Base-by-base conservation (phyloP, 2,888 invertebrate genomes). In the Suillia variegata region DNA sequence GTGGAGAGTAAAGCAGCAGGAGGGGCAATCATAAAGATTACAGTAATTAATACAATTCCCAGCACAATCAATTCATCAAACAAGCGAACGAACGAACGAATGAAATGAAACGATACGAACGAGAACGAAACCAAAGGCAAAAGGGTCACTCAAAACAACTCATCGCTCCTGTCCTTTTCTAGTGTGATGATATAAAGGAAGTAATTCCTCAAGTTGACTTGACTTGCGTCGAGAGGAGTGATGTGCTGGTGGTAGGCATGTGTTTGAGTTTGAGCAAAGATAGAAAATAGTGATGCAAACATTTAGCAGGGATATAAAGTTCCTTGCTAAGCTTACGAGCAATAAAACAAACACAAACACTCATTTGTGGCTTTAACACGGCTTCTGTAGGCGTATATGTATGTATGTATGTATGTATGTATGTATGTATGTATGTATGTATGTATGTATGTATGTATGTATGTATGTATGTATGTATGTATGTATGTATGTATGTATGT, bases 1-100 rank as follows among this genome's bases (percentile, higher is more conserved):
- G n/a, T n/a, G n/a, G n/a, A n/a, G n/a, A n/a, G n/a, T n/a, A n/a
- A n/a, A n/a, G n/a, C n/a, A n/a, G n/a, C n/a, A n/a, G n/a, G n/a
- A n/a, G n/a, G n/a, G 18, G 45, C 45, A 45, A 62, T 63, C 62
- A 64, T 59, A 56, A 54, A 65, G 65, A 66, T 66, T 64, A 65
- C 56, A 66, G 61, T 65, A 67, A 65, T 67, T 66, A 65, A 66
- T 65, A 63, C 58, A 64, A 68, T 64, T 66, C 65, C 66, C 68
- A 66, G 52, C 64, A 57, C 68, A 68, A 68, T 66, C 65, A 66
- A 65, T 65, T 64, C 64, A 57, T 65, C 62, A 33, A 61, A 56
- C 54, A 55, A 56, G 56, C 34, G 26, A 55, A n/a, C n/a, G n/a
- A n/a, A n/a, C n/a, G n/a, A n/a, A n/a, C n/a, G n/a, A 54, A 47